Conservation (phyloP, 2,797 vertebrate genomes). For the Sebastes hubbsi region DNA sequence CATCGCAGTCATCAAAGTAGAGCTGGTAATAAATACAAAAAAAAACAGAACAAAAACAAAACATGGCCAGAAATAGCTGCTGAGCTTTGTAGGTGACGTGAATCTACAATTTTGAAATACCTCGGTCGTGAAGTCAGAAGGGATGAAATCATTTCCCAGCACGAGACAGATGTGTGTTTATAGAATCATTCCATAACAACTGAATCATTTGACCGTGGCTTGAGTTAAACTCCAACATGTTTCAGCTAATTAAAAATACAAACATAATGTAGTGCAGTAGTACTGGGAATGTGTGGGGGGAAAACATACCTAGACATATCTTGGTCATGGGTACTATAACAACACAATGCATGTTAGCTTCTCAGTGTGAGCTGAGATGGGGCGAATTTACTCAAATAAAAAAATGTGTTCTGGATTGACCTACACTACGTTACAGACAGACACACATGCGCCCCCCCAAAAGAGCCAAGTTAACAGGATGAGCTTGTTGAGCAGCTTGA, state of each 20-base stretch:
- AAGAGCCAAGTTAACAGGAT: not conserved
- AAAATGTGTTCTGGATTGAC: not conserved
- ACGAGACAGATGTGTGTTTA: not conserved
- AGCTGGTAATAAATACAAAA: constrained; percentile 22
- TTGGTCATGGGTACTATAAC: not conserved
- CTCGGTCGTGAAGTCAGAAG: constrained; percentile 30
- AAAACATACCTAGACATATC: too few relatives aligned
- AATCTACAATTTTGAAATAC: constrained; percentile 46
- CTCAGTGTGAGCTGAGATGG: not conserved
- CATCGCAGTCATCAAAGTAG: constrained; percentile 9
- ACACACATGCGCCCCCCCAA: not conserved
- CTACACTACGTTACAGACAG: not conserved
- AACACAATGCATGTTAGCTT: not conserved
- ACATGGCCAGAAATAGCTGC: constrained; percentile 45
- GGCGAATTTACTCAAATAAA: not conserved
- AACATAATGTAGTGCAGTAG: not conserved
- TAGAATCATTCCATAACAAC: not conserved
- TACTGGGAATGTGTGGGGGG: not conserved
- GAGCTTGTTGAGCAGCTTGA: constrained; percentile 9
- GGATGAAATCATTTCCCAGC: constrained; percentile 40
- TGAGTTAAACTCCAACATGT: not conserved
- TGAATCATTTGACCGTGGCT: not conserved
- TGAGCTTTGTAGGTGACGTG: constrained; percentile 32
- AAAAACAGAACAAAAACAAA: constrained; percentile 50
- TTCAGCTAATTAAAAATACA: not conserved